These are phyloP conservation scores for Leiothrix lutea DNA, from an alignment of 2,113 vertebrate genomes.

Conservation along the genomic window DNA sequence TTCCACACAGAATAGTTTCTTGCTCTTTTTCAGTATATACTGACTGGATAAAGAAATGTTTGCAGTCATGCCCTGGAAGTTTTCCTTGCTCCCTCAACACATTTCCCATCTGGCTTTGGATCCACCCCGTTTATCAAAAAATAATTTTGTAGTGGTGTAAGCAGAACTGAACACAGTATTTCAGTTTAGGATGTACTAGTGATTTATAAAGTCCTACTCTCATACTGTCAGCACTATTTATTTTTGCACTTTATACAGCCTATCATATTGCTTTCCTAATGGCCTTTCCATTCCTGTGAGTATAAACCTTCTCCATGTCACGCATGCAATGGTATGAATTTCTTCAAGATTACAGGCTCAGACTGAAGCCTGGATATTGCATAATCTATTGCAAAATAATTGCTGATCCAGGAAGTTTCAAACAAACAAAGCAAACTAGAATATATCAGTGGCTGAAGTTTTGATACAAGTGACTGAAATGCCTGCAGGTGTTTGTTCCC, in stretches of 20 bases:
- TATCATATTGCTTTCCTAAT: neutral
- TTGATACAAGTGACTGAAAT: neutral
- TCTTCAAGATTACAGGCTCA: neutral
- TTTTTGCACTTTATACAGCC: neutral
- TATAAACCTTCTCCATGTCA: neutral
- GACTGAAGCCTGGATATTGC: neutral
- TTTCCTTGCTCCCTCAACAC: neutral
- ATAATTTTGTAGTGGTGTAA: neutral
- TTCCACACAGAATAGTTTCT: neutral
- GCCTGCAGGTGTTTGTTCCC: neutral
- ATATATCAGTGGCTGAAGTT: neutral
- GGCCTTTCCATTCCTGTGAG: neutral
- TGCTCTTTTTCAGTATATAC: neutral
- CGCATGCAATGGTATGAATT: neutral
- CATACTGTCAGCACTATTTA: neutral
- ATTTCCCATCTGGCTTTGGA: neutral
- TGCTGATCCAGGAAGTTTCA: neutral
- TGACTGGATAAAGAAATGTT: neutral
- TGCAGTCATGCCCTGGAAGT: neutral
- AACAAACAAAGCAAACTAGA: neutral
- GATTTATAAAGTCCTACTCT: neutral
- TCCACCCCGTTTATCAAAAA: neutral
- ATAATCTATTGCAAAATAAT: neutral
- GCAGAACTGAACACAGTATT: neutral
- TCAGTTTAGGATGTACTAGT: neutral